Evolutionary conservation across 2,113 vertebrate genomes (phyloP).

Genomic region (Apus apus): DNA sequence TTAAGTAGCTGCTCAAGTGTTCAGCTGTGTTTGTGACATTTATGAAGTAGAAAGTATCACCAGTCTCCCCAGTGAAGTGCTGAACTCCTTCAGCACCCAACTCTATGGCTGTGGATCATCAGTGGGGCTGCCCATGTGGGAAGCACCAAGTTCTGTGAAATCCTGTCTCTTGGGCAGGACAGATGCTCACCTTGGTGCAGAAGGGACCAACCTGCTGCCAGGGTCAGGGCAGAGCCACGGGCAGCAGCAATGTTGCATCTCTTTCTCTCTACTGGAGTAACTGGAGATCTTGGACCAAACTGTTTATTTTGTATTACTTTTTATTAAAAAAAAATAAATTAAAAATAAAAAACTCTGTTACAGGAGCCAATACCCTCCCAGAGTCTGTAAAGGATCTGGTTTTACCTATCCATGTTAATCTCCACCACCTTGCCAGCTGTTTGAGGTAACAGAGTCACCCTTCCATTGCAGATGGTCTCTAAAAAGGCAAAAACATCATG

Average conservation of each 20-base stretch:
- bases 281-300: background rate
- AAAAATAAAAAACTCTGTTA: background rate
- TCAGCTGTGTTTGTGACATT: background rate
- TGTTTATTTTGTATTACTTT: background rate
- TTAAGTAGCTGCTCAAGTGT: background rate
- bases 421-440: background rate
- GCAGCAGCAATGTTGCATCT: too few relatives aligned
- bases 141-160: too few relatives aligned
- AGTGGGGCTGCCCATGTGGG: too few relatives aligned
- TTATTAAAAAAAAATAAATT: background rate
- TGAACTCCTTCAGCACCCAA: background rate
- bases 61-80: background rate
- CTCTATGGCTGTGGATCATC: too few relatives aligned
- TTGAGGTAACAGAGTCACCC: background rate
- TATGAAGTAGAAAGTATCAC: background rate
- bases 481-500: background rate
- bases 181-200: too few relatives aligned
- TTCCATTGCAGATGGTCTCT: background rate
- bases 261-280: background rate
- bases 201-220: too few relatives aligned
- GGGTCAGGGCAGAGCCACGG: too few relatives aligned
- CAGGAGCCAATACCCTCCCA: fast-evolving
- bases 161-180: too few relatives aligned
- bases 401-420: background rate
- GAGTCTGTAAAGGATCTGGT: background rate